A percentile compares a stretch with the other conserved stretches of the same genome.
Evolutionary conservation across 2,113 vertebrate species (phyloP).

Genomic region (Elephantulus edwardii): DNA sequence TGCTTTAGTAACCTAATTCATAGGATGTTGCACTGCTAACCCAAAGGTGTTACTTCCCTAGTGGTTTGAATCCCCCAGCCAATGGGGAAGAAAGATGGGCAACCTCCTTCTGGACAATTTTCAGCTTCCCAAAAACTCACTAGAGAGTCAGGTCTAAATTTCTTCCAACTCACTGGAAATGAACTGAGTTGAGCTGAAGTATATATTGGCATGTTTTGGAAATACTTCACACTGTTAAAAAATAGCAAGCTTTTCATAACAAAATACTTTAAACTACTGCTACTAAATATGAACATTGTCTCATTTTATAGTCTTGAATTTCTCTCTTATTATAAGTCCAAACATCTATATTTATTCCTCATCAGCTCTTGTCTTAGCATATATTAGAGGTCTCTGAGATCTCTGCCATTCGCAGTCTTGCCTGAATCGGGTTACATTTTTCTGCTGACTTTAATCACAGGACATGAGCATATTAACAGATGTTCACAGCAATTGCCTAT

Average conservation of each 20-base stretch:
- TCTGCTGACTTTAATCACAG: background rate
- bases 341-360: background rate
- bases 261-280: background rate
- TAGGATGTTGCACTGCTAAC: too few relatives aligned
- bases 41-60: too few relatives aligned
- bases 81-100: too few relatives aligned
- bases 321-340: background rate
- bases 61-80: too few relatives aligned
- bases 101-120: too few relatives aligned
- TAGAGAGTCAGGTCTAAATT: too few relatives aligned
- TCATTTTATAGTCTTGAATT: background rate
- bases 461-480: background rate
- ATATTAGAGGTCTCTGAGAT: background rate
- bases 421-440: background rate
- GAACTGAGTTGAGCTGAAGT: too few relatives aligned
- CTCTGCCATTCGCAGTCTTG: background rate
- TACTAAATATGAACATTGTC: constrained; percentile 3
- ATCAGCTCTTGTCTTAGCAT: background rate
- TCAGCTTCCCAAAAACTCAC: too few relatives aligned
- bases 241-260: background rate
- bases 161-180: too few relatives aligned
- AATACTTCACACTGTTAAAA: background rate
- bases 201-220: background rate
- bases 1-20: too few relatives aligned
- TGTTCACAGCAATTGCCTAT: background rate